phyloP scores from a whole-genome alignment of 2,888 invertebrate species.

The Metellina segmentata region DNA sequence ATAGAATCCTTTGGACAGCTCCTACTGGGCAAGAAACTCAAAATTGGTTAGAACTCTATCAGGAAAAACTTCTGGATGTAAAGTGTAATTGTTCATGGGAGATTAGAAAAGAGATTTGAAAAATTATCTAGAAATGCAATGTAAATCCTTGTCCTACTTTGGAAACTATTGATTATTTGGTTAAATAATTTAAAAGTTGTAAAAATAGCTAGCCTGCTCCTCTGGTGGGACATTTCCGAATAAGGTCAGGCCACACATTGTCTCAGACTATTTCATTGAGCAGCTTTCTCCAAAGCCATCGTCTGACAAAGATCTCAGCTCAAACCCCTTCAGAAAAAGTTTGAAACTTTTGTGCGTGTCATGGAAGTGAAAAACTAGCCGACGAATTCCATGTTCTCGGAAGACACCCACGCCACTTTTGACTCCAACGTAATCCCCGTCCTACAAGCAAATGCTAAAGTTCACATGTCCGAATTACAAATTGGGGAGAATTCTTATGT shows the following conservation, averaged over 20 bases:
- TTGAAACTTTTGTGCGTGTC: not conserved
- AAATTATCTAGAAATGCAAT: no score
- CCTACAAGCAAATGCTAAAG: not conserved
- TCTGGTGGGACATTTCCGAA: no score
- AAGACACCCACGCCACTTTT: conserved; percentile 8
- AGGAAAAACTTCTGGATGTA: no score
- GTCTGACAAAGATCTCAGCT: not conserved
- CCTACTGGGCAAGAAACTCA: no score
- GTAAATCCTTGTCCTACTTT: no score
- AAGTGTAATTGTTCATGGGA: no score
- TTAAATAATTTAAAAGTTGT: no score
- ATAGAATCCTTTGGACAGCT: no score
- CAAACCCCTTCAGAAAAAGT: not conserved
- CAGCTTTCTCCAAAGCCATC: not conserved
- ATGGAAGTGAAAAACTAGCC: not conserved
- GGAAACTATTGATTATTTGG: no score
- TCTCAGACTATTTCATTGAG: not conserved
- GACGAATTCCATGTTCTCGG: not conserved
- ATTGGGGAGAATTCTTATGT: not conserved
- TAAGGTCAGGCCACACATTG: not conserved
- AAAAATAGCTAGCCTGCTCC: no score
- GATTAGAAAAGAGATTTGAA: no score
- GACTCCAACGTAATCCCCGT: not conserved
- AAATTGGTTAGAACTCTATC: no score
- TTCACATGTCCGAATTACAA: conserved; percentile 4